Evolutionary conservation across 2,888 invertebrate species (phyloP).

Genomic region (Geotrupes spiniger): DNA sequence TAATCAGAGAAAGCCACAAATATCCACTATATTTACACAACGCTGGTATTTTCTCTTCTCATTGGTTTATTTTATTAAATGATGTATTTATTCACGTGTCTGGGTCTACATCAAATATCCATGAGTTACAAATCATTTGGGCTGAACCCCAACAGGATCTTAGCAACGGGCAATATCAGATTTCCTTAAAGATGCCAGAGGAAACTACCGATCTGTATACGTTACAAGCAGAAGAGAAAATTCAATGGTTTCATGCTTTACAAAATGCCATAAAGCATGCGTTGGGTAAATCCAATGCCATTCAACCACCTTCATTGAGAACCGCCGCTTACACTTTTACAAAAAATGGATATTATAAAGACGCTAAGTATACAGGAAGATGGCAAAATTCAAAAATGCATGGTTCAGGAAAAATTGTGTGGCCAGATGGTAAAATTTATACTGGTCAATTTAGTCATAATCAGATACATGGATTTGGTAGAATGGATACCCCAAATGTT

Average conservation of each 20-base stretch:
- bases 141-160: conserved; percentile 62
- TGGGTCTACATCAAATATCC: conserved; percentile 63
- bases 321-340: conserved; percentile 71
- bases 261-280: conserved; percentile 70
- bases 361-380: conserved; percentile 74
- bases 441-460: conserved; percentile 78
- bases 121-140: conserved; percentile 76
- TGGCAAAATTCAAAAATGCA: conserved; percentile 84
- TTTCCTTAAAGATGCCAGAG: conserved; percentile 76
- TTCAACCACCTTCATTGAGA: conserved; percentile 68
- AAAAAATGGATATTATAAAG: conserved; percentile 69
- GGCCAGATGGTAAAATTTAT: conserved; percentile 77
- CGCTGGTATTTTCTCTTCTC: conserved; percentile 71
- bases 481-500: conserved; percentile 63
- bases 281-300: conserved; percentile 60
- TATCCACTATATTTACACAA: conserved; percentile 67
- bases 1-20: conserved; percentile 74
- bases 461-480: conserved; percentile 69
- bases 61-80: conserved; percentile 78
- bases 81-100: conserved; percentile 76
- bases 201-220: conserved; percentile 69
- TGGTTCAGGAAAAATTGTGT: conserved; percentile 78
- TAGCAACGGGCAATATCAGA: conserved; percentile 61
- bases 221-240: conserved; percentile 65
- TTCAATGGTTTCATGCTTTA: conserved; percentile 75